Conservation (phyloP, 2,113 vertebrate species). For the Mus pahari region DNA sequence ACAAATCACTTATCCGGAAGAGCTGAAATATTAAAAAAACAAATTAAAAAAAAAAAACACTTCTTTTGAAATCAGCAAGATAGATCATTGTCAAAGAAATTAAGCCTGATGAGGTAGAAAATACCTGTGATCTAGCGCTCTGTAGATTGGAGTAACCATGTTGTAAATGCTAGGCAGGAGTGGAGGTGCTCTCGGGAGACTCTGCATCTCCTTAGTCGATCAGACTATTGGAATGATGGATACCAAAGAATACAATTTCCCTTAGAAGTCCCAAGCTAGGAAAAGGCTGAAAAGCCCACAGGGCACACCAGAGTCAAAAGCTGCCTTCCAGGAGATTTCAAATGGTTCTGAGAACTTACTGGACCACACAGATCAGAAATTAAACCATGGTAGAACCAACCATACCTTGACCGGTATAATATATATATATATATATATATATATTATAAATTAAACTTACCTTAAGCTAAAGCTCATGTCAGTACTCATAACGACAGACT, state of each 20-base stretch:
- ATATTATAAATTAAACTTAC: not conserved
- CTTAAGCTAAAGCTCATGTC: not conserved
- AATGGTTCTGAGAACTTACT: not conserved
- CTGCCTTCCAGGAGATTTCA: not conserved
- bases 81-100: not conserved
- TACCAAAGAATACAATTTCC: not conserved
- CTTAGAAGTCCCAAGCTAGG: not conserved
- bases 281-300: not conserved
- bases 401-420: not conserved
- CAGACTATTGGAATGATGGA: not conserved
- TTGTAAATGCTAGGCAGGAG: not conserved
- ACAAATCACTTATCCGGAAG: not conserved
- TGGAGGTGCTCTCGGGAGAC: not conserved
- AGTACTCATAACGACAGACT: not conserved
- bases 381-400: not conserved
- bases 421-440: not conserved
- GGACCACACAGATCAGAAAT: not conserved
- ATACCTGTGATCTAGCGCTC: not conserved
- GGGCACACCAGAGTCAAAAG: not conserved
- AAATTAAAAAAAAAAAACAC: not conserved
- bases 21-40: not conserved
- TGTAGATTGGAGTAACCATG: not conserved
- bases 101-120: not conserved
- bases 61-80: not conserved
- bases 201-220: not conserved